Conservation (phyloP, 2,888 invertebrate species). For the Lochmaea crataegi region DNA sequence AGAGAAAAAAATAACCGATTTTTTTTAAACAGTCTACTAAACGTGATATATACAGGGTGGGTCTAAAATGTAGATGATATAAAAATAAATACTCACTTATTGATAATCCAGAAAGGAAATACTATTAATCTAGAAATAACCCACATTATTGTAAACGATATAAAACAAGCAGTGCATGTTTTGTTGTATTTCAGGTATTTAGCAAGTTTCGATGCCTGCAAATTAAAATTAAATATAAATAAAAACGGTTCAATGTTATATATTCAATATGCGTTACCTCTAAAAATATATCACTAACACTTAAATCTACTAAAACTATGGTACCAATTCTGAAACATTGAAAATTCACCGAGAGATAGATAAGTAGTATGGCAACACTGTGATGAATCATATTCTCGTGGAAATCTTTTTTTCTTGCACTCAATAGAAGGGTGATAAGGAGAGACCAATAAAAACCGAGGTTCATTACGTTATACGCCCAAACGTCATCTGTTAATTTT, state of each 20-base stretch:
- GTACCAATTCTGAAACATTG: constrained; percentile 17
- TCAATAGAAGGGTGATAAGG: constrained; percentile 6
- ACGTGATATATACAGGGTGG: background rate
- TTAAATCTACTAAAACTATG: constrained; percentile 10
- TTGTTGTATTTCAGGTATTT: constrained; percentile 12
- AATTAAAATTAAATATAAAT: constrained; percentile 13
- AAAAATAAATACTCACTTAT: constrained; percentile 4
- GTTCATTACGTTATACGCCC: constrained; percentile 15
- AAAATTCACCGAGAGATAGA: constrained; percentile 3
- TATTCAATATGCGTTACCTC: constrained; percentile 12
- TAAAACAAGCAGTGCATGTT: constrained; percentile 2
- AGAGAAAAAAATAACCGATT: too few relatives aligned
- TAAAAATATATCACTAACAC: constrained; percentile 27
- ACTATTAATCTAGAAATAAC: constrained; percentile 11
- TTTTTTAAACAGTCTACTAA: too few relatives aligned
- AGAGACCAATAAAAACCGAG: constrained; percentile 22
- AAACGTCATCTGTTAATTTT: constrained; percentile 15
- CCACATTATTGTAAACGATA: constrained; percentile 18
- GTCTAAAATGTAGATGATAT: background rate
- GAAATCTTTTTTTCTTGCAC: constrained; percentile 21
- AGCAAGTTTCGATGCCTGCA: constrained; percentile 21
- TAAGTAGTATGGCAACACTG: constrained; percentile 20
- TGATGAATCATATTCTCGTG: constrained; percentile 20
- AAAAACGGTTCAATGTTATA: background rate
- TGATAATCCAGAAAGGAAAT: constrained; percentile 26